These are phyloP conservation scores for Neoascia interrupta DNA, from an alignment of 2,888 invertebrate species.

Conservation along the genomic window DNA sequence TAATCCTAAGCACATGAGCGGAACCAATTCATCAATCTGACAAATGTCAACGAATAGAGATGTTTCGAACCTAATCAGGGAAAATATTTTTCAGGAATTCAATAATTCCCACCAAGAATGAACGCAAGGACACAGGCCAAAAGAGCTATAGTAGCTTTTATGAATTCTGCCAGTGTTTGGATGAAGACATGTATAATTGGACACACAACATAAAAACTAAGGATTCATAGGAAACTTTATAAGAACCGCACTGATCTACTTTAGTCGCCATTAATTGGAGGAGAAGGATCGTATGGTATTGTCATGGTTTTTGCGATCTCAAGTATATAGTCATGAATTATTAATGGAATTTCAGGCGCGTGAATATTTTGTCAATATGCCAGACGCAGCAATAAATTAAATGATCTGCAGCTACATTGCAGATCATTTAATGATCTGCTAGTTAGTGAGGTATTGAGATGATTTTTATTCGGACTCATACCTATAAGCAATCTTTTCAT, in stretches of 20 bases:
- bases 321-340: constrained; percentile 57
- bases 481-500: no score
- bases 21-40: constrained; percentile 67
- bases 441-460: no score
- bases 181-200: constrained; percentile 57
- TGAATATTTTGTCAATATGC: constrained; percentile 69
- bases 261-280: constrained; percentile 65
- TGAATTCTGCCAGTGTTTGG: constrained; percentile 35
- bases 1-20: constrained; percentile 56
- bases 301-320: constrained; percentile 14
- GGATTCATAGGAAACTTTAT: not conserved
- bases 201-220: not conserved
- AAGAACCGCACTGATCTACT: constrained; percentile 56
- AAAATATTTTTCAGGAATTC: constrained; percentile 62
- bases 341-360: constrained; percentile 63
- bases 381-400: constrained; percentile 56
- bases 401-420: no score
- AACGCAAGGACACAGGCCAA: constrained; percentile 7
- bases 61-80: constrained; percentile 53
- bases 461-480: no score
- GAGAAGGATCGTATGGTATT: constrained; percentile 1
- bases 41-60: constrained; percentile 61
- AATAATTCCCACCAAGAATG: constrained; percentile 61
- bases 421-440: no score
- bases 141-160: no score